phyloP scores from a whole-genome alignment of 2,113 vertebrate genomes.

The Hucho hucho region DNA sequence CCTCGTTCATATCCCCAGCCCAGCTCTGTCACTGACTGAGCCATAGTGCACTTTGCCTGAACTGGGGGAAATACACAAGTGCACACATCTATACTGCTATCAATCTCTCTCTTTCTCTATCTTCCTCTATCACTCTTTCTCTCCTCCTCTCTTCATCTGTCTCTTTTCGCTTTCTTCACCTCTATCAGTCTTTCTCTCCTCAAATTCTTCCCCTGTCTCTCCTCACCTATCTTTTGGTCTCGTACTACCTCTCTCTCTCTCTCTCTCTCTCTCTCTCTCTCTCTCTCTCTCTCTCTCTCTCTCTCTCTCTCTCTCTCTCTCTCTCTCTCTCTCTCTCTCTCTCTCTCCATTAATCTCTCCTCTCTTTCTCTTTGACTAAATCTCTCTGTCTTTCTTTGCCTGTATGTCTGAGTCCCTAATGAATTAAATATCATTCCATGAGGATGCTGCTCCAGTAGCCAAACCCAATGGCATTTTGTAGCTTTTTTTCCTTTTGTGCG shows the following conservation, averaged over 20 bases:
- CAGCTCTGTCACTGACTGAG: constrained; percentile 30
- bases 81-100: constrained; percentile 15
- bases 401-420: constrained; percentile 63
- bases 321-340: constrained; percentile 21
- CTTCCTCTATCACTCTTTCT: neutral
- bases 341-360: neutral
- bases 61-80: constrained; percentile 49
- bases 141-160: neutral
- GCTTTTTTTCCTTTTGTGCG: constrained; percentile 50
- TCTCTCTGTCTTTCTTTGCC: constrained; percentile 42
- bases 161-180: neutral
- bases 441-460: constrained; percentile 62
- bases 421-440: constrained; percentile 72
- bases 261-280: constrained; percentile 16
- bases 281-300: constrained; percentile 15
- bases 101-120: neutral
- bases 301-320: neutral
- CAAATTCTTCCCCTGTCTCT: constrained; percentile 17
- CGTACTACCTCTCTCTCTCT: constrained; percentile 15
- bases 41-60: constrained; percentile 33
- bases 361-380: constrained; percentile 12
- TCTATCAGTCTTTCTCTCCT: constrained; percentile 14
- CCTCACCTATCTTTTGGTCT: constrained; percentile 17
- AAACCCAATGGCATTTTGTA: constrained; percentile 69
- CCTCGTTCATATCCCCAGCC: constrained; percentile 22